A percentile compares a stretch with the other conserved stretches of the same genome.
These are phyloP conservation scores for Characodon lateralis DNA, from an alignment of 2,797 vertebrate genomes.

Conservation along the genomic window DNA sequence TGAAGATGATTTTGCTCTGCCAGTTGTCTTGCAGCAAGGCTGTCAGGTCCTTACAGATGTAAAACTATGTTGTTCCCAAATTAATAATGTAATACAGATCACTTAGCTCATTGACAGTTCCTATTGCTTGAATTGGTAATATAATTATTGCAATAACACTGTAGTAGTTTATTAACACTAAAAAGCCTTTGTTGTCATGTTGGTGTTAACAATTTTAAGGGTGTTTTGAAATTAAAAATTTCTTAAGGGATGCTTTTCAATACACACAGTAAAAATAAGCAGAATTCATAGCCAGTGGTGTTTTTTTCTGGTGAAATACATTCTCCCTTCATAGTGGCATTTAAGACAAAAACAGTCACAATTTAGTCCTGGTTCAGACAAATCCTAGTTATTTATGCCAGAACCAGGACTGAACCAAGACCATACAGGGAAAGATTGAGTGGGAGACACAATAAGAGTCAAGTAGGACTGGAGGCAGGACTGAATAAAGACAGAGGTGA, in stretches of 20 bases:
- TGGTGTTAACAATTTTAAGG: background rate
- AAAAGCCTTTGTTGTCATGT: background rate
- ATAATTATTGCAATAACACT: conserved; percentile 16
- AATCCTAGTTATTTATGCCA: conserved; percentile 73
- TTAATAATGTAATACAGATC: conserved; percentile 5
- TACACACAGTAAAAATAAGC: conserved; percentile 27
- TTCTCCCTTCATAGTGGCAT: conserved; percentile 24
- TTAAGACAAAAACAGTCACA: conserved; percentile 52
- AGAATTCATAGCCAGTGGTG: conserved; percentile 28
- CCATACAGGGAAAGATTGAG: conserved; percentile 13
- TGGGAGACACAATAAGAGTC: conserved; percentile 25
- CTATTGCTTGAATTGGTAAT: conserved; percentile 25
- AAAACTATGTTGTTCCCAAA: conserved; percentile 16
- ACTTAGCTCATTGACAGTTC: conserved; percentile 8
- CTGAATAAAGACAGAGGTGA: conserved; percentile 50
- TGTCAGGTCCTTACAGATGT: conserved; percentile 19
- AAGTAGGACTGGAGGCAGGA: conserved; percentile 24
- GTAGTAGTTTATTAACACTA: conserved; percentile 21
- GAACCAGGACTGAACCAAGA: conserved; percentile 33
- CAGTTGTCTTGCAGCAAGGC: conserved; percentile 47
- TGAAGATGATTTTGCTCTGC: conserved; percentile 44
- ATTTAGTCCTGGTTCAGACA: conserved; percentile 56
- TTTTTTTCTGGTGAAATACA: conserved; percentile 33
- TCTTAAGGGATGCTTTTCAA: conserved; percentile 18
- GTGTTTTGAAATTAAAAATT: conserved; percentile 26